Base-by-base conservation (phyloP, 2,888 invertebrate species). In the Oscheius sp. region DNA sequence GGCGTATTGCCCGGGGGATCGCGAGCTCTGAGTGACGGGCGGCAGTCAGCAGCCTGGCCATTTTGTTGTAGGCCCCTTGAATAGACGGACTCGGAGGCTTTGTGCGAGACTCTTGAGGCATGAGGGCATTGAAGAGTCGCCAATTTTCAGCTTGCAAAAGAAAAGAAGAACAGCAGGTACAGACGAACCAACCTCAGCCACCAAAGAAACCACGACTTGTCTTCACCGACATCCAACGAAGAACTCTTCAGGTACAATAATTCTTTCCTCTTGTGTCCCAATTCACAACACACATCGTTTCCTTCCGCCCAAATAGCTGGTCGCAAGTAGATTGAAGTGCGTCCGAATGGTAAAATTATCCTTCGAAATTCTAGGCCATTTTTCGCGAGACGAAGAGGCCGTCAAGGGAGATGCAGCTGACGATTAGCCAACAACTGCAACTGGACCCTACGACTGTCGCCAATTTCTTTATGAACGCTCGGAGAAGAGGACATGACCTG, bases 391-490 rank as follows among this genome's bases (percentile, higher is more conserved):
- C 88, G 33, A 88, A 88, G 58, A 81, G 89, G 33, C 89, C 89
- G 1, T 85, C 86, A 11, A 79, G 86, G 9, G 89, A 89, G 70
- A 86, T 89, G 86, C 89, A 89, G 68, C 73, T 84, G 58, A 87
- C 87, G 35, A 89, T 89, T 60, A 86, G 77, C 37, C 81, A 76
- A 37, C 87, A 88, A 75, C 76, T 89, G 51, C 76, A 79, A 48
- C 84, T 89, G 7, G 89, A 89, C 70, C 79, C 84, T 5, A 86
- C 87, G n/a, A 89, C 89, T 9, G 89, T 83, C 76, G 97, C 98
- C 66, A 99, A 99, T 91, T 99, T 99, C 92, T 99, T 99, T 92
- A 99, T 99, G 99, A 99, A 99, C 91, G 99, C 99, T n/a, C 92
- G 98, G 77, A 93, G 74, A 33, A 55, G 74, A 32, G 74, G 74